Evolutionary conservation across 2,797 vertebrate genomes (phyloP).

Genomic region (Melanotaenia parkinsoni): DNA sequence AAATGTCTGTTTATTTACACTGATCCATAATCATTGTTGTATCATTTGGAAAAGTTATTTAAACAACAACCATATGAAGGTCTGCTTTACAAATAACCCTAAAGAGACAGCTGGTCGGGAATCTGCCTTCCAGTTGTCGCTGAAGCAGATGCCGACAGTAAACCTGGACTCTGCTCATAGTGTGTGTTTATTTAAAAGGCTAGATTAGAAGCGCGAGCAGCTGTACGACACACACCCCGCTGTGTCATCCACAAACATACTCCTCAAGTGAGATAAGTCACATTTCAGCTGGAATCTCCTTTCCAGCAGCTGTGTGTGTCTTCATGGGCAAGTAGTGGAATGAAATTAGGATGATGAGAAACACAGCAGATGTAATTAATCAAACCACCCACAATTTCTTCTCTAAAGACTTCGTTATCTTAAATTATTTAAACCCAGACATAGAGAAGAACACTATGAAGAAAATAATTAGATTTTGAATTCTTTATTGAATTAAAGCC

Average conservation of each 20-base stretch:
- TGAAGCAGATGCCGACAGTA: conserved; percentile 39
- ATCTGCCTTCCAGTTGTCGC: conserved; percentile 47
- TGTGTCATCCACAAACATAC: conserved; percentile 32
- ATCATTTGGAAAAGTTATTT: neutral
- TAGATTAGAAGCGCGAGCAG: conserved; percentile 47
- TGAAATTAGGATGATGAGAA: neutral
- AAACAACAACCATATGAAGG: neutral
- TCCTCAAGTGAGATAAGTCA: conserved; percentile 59
- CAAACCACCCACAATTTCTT: no score
- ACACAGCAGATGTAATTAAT: neutral
- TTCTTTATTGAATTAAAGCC: neutral
- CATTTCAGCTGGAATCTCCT: conserved; percentile 55
- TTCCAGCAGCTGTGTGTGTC: conserved; percentile 40
- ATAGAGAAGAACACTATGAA: neutral
- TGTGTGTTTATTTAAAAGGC: conserved; percentile 42
- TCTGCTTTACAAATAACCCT: conserved; percentile 20
- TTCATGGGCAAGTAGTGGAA: neutral
- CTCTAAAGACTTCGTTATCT: neutral
- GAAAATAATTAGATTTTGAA: neutral
- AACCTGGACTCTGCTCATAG: conserved; percentile 27
- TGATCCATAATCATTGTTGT: neutral
- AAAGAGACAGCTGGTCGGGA: conserved; percentile 31
- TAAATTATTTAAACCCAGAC: neutral
- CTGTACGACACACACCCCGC: conserved; percentile 49
- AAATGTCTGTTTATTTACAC: neutral